Evolutionary conservation across 2,113 vertebrate species (phyloP).

Genomic region (Prunella fulvescens): DNA sequence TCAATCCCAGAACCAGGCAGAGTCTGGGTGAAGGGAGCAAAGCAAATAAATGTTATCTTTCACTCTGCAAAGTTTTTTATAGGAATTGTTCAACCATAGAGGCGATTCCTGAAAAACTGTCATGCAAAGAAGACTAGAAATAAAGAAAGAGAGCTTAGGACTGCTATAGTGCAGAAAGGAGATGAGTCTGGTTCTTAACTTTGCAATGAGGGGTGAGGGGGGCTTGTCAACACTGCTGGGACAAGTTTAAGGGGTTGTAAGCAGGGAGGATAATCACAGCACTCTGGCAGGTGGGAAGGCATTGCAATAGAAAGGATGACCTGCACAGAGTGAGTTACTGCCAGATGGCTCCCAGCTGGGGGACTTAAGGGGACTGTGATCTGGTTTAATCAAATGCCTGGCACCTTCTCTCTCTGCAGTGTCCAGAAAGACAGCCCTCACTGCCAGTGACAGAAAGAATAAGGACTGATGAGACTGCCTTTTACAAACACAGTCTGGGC

Average conservation of each 20-base stretch:
- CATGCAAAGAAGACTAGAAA: neutral
- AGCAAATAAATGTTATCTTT: neutral
- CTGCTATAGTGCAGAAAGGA: neutral
- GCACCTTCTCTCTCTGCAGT: slow-evolving; percentile 19
- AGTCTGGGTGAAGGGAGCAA: neutral
- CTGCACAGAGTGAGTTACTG: slow-evolving; percentile 4
- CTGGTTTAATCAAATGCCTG: slow-evolving; percentile 37
- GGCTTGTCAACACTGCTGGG: neutral
- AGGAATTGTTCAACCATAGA: neutral
- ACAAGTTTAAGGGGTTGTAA: neutral
- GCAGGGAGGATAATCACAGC: neutral
- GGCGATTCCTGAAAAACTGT: neutral
- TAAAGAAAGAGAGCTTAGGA: neutral
- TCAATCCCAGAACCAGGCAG: neutral
- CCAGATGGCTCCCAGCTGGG: slow-evolving; percentile 31
- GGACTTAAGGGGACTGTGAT: slow-evolving; percentile 22
- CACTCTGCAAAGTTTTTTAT: neutral
- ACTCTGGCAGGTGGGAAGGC: neutral
- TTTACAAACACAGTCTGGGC: slow-evolving; percentile 8
- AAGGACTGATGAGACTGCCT: neutral
- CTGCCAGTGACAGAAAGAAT: neutral
- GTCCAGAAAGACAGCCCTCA: neutral
- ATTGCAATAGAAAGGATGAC: neutral
- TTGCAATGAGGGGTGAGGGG: neutral
- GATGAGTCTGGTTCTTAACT: neutral